These are phyloP conservation scores for Nephrotoma guestfalica DNA, from an alignment of 2,888 invertebrate genomes.

Conservation along the genomic window DNA sequence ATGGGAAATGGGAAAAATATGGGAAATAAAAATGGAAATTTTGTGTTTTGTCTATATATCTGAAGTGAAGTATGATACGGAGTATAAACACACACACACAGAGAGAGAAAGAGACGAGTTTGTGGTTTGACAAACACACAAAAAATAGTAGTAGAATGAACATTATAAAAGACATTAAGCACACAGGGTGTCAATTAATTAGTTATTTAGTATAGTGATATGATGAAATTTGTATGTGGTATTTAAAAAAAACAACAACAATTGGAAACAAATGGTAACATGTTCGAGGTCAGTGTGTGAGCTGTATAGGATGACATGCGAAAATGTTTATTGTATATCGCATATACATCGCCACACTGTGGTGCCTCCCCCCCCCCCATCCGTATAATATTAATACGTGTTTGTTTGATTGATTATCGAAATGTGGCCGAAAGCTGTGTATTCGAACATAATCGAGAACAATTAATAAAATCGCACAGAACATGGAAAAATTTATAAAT, in stretches of 20 bases:
- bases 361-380: not conserved
- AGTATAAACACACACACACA: no score
- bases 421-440: not conserved
- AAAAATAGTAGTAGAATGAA: not conserved
- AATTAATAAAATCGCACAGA: not conserved
- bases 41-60: not conserved
- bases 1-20: not conserved
- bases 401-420: not conserved
- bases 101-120: not conserved
- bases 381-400: not conserved
- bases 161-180: not conserved
- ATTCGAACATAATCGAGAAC: not conserved
- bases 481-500: not conserved
- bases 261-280: not conserved
- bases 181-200: not conserved
- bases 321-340: not conserved
- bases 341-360: not conserved
- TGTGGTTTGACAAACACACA: not conserved
- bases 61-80: not conserved
- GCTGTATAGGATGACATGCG: not conserved
- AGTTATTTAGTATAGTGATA: not conserved
- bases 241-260: not conserved
- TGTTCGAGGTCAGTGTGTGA: not conserved
- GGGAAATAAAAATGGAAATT: not conserved
- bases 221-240: not conserved